A percentile compares a stretch with the other conserved stretches of the same genome.
Conservation (phyloP, 2,113 vertebrate species). For the Albula glossodonta region DNA sequence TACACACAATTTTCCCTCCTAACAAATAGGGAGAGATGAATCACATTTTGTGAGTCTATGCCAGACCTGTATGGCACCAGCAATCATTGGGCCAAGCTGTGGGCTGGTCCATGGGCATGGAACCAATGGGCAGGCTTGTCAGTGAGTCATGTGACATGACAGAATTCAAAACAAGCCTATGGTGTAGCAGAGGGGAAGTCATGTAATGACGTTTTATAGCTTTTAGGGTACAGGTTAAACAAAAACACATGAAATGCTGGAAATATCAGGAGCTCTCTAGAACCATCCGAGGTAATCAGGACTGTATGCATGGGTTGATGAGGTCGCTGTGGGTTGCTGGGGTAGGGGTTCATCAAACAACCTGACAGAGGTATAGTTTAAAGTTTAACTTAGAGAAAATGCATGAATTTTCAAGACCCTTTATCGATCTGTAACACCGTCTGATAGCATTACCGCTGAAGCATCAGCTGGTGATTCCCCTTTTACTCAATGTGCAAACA, state of each 20-base stretch:
- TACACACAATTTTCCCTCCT: too few relatives aligned
- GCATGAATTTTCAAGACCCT: not conserved
- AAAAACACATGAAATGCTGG: not conserved
- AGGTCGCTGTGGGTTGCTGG: not conserved
- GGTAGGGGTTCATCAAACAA: not conserved
- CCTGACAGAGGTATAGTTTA: not conserved
- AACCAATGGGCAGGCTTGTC: too few relatives aligned
- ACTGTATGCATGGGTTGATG: not conserved
- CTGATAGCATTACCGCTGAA: conserved; percentile 2
- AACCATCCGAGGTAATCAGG: not conserved
- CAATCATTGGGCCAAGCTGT: too few relatives aligned
- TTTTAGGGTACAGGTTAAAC: too few relatives aligned
- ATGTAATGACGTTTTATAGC: too few relatives aligned
- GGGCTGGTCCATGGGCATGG: too few relatives aligned
- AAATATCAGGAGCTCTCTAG: not conserved
- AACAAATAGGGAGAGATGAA: too few relatives aligned
- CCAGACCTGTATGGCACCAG: too few relatives aligned
- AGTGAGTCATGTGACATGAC: too few relatives aligned
- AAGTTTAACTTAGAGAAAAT: not conserved
- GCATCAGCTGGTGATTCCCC: conserved; percentile 16
- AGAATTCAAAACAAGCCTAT: too few relatives aligned
- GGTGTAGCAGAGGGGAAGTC: too few relatives aligned
- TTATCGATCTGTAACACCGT: conserved; percentile 7
- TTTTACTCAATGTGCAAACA: not conserved
- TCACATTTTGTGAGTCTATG: too few relatives aligned